Base-by-base conservation (phyloP, 2,888 invertebrate species). In the Chaetogeoica ovagalla region DNA sequence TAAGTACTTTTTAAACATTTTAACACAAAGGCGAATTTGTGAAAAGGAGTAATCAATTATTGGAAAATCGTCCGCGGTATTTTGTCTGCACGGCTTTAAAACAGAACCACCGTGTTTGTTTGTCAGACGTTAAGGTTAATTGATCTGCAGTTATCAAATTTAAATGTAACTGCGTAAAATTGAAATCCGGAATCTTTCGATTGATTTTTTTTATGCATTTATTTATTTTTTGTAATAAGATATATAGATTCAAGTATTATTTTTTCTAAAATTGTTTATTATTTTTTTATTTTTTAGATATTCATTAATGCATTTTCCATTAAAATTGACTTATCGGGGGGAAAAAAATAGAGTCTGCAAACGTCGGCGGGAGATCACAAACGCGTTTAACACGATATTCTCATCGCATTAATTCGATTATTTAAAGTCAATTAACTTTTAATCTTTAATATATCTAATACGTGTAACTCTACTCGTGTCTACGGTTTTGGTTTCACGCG, bases 331-430 rank as follows among this genome's bases (percentile, higher is more conserved):
- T 30, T 62, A 62, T 62, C 13, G 30, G n/a, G n/a, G n/a, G n/a
- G n/a, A 52, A 52, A 43, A 30, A 30, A 30, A 30, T 4, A 30
- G 57, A 72, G 19, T 37, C 23, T 6, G 21, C 23, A 43, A 62
- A 30, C 19, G 60, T n/a, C n/a, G 30, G 30, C 30, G 30, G 30
- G 4, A 30, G 30, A 30, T 30, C 30, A 30, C 4, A 30, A 30
- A 52, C 19, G 48, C 19, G 62, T 73, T 48, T 48, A 13, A 48
- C 30, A 30, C 30, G 30, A 30, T 15, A n/a, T 52, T 62, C 48
- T n/a, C 30, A 52, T 48, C 19, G 62, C 48, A 3, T 73, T 62
- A 73, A 73, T 62, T n/a, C n/a, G 48, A 73, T 62, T 52, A 52
- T 52, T 30, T 30, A 30, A 30, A 48, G 72, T 62, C 72, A 62